These are phyloP conservation scores for Carterocephalus palaemon DNA, from an alignment of 2,888 invertebrate species.

Conservation along the genomic window DNA sequence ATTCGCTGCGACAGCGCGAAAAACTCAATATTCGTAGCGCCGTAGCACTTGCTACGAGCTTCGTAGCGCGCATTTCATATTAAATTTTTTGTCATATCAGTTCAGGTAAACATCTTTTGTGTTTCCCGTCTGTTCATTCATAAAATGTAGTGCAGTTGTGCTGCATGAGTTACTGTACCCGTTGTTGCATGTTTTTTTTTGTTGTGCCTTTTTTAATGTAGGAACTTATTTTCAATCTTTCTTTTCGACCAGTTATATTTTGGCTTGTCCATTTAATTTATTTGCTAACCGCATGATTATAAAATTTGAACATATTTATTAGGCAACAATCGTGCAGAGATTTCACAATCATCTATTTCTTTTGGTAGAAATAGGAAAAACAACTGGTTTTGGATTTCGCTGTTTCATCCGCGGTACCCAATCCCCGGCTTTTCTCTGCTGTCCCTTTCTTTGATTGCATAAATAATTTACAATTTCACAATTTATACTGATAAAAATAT, in stretches of 20 bases:
- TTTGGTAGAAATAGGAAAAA: constrained; percentile 6
- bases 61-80: constrained; percentile 34
- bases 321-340: no score
- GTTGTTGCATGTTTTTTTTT: neutral
- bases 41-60: constrained; percentile 17
- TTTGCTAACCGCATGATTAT: no score
- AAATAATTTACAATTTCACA: constrained; percentile 3
- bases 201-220: neutral
- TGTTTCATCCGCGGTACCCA: constrained; percentile 10
- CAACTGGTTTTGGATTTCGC: constrained; percentile 6
- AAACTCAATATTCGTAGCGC: constrained; percentile 7
- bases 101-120: constrained; percentile 37
- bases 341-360: no score
- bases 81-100: constrained; percentile 44
- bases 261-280: no score
- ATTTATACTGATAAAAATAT: no score
- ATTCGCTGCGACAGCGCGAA: neutral
- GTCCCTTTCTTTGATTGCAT: neutral
- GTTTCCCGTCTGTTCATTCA: constrained; percentile 44
- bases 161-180: neutral
- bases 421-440: constrained; percentile 8
- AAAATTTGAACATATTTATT: no score
- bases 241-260: no score
- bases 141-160: neutral
- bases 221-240: neutral